Base-by-base conservation (phyloP, 1,140 invertebrate species). In the Bemisia tabaci region DNA sequence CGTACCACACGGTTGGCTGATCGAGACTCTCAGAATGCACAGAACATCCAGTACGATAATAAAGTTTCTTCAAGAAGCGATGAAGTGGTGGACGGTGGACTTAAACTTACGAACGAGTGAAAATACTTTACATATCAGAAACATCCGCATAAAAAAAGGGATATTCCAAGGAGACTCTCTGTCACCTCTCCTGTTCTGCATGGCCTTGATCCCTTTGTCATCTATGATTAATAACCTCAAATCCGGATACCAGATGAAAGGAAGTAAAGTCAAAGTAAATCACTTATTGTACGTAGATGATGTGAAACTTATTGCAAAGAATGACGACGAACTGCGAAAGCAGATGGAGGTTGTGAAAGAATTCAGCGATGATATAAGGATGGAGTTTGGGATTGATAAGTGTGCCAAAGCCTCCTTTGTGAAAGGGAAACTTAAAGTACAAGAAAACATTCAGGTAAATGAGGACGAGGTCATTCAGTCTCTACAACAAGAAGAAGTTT, bases 261-360 rank as follows among this genome's bases (percentile, higher is more conserved):
- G 27, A 17, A 25, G 12, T 22, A 12, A 60, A 66, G 33, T 25
- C 5, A 5, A 23, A n/a, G 61, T 60, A 24, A 66, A 25, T 26
- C 58, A 66, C 22, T 26, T 66, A 61, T 60, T 66, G n/a, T 66
- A 66, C 59, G 33, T 66, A 22, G 58, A 66, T 1, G 48, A 60
- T 59, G 12, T 66, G 17, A 66, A 66, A 24, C 24, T 66, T 17
- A 60, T 66, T 60, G 58, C 65, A 59, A 63, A 9, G 33, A 63
- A 63, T 22, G 22, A 63, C 9, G 23, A 63, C 25, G 62, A 63
- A 21, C 9, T 63, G 9, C 24, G 33, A 2, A 12, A n/a, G 2
- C 24, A 26, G 11, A 22, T 63, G 17, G 33, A 9, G n/a, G 33
- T 27, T n/a, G 62, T 63, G n/a, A 63, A 63, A 63, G 21, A 12